These are phyloP conservation scores for Pristionchus exspectatus DNA, from an alignment of 2,888 invertebrate genomes.

Conservation along the genomic window DNA sequence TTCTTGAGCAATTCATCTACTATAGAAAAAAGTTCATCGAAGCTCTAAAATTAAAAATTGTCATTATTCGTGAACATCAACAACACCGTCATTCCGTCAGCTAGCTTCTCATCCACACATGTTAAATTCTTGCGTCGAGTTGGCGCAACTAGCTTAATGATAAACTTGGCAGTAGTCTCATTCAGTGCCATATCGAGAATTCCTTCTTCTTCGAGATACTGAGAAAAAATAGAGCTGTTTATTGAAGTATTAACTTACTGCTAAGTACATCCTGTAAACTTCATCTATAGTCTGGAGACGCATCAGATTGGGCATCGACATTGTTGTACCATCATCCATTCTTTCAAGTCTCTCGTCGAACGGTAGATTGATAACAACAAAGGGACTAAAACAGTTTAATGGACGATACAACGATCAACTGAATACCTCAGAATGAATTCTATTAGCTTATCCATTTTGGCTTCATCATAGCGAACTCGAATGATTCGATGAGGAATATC, in stretches of 20 bases:
- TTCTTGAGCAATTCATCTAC: neutral
- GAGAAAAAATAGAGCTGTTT: neutral
- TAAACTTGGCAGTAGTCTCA: neutral
- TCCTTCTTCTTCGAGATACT: neutral
- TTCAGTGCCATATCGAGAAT: neutral
- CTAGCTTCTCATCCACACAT: too few relatives aligned
- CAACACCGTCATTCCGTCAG: too few relatives aligned
- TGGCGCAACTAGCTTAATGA: too few relatives aligned
- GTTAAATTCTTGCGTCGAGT: too few relatives aligned
- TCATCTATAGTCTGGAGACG: conserved; percentile 2
- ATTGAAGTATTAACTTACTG: neutral
- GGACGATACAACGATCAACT: neutral
- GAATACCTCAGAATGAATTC: neutral
- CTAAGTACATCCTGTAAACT: conserved; percentile 1
- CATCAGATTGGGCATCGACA: neutral
- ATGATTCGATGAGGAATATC: neutral
- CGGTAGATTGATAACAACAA: neutral
- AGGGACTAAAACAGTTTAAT: neutral
- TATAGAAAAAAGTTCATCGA: neutral
- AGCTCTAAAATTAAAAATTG: neutral
- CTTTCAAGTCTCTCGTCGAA: neutral
- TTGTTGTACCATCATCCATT: neutral
- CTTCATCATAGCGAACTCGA: neutral
- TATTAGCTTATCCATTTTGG: neutral
- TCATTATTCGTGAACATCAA: too few relatives aligned